phyloP scores from a whole-genome alignment of 2,113 vertebrate genomes.

The Thymallus thymallus region DNA sequence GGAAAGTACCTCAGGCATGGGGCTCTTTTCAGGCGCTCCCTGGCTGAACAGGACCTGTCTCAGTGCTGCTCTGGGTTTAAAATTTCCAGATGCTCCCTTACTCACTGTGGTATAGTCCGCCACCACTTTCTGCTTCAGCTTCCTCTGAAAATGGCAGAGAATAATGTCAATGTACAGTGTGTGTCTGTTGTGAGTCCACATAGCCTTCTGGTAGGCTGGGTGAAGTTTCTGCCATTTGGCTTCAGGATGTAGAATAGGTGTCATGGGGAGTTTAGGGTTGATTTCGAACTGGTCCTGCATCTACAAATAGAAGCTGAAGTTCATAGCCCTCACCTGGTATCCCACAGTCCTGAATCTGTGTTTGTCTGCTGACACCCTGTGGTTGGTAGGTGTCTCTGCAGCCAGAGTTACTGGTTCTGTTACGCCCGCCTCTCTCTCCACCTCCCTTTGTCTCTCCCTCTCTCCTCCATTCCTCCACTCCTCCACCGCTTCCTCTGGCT shows the following conservation, averaged over 20 bases:
- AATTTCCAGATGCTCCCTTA: constrained; percentile 52
- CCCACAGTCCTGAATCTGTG: constrained; percentile 57
- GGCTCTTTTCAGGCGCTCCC: constrained; percentile 63
- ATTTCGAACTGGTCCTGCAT: not conserved
- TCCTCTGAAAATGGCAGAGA: constrained; percentile 46
- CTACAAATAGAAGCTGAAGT: not conserved
- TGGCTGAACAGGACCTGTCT: constrained; percentile 68
- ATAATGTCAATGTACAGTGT: not conserved
- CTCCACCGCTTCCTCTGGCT: constrained; percentile 34
- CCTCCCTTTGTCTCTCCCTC: constrained; percentile 46
- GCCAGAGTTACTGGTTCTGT: constrained; percentile 22
- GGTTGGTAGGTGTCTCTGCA: constrained; percentile 52
- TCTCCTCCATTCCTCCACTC: constrained; percentile 29
- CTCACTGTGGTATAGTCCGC: constrained; percentile 60
- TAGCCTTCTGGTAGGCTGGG: no score
- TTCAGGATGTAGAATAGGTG: no score
- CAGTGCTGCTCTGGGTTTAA: constrained; percentile 62
- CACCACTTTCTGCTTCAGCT: constrained; percentile 60
- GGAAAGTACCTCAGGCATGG: constrained; percentile 60
- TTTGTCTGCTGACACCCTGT: constrained; percentile 64
- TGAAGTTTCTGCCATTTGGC: no score
- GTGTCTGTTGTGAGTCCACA: no score
- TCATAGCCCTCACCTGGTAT: constrained; percentile 55
- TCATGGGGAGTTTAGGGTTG: not conserved
- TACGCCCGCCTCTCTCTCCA: constrained; percentile 42